A percentile compares a stretch with the other conserved stretches of the same genome.
phyloP scores from a whole-genome alignment of 1,140 invertebrate species.

The Achroia grisella region DNA sequence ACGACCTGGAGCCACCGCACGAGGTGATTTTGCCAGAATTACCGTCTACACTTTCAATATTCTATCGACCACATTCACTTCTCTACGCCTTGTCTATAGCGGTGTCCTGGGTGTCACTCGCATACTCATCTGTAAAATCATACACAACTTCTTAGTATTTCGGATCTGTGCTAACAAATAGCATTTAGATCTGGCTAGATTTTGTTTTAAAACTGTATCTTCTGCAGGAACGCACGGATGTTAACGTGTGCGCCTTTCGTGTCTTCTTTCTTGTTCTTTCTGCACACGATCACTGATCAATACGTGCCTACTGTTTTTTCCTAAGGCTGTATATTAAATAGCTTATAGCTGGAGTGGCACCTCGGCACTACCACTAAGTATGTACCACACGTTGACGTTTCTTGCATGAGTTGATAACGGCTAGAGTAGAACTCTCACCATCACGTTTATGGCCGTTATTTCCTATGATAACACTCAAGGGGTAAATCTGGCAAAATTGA shows the following conservation, averaged over 20 bases:
- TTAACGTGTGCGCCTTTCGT: constrained; percentile 12
- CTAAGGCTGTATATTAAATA: constrained; percentile 7
- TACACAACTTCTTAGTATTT: constrained; percentile 8
- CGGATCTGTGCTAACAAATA: not conserved
- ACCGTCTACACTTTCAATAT: constrained; percentile 52
- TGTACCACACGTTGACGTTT: constrained; percentile 39
- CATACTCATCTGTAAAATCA: constrained; percentile 6
- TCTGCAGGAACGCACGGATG: constrained; percentile 1
- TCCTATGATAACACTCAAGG: constrained; percentile 34
- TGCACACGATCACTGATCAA: not conserved
- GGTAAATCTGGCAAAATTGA: constrained; percentile 71
- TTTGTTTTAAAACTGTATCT: not conserved
- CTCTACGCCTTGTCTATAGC: constrained; percentile 46
- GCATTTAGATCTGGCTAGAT: not conserved
- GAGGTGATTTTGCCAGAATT: constrained; percentile 73
- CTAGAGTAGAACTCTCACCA: constrained; percentile 48
- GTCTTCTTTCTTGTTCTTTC: not conserved
- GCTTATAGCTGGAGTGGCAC: constrained; percentile 46
- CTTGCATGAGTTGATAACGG: constrained; percentile 59
- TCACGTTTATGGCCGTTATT: constrained; percentile 62
- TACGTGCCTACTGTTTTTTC: not conserved
- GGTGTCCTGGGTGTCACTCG: constrained; percentile 55
- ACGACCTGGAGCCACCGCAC: constrained; percentile 56
- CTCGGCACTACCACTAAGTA: constrained; percentile 42
- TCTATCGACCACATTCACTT: constrained; percentile 45